Conservation (phyloP, 2,888 invertebrate species). For the Rhagonycha fulva region DNA sequence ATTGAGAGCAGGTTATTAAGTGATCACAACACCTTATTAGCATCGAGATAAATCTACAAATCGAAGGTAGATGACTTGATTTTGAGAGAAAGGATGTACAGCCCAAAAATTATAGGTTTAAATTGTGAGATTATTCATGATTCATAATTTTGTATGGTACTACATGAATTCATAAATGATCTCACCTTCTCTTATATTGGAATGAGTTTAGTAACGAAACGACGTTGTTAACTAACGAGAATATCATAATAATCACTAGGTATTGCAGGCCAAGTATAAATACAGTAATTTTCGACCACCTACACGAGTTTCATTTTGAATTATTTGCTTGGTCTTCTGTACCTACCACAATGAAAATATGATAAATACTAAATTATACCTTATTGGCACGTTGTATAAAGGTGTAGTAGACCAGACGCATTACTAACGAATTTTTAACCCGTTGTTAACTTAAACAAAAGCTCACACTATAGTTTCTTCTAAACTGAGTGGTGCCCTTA, state of each 20-base stretch:
- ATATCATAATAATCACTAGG: constrained; percentile 34
- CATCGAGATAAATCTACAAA: constrained; percentile 44
- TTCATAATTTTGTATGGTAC: neutral
- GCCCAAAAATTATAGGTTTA: constrained; percentile 29
- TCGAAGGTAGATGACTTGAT: constrained; percentile 48
- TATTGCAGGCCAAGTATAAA: constrained; percentile 11
- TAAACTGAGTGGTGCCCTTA: constrained; percentile 19
- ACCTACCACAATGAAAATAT: constrained; percentile 46
- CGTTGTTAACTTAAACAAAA: constrained; percentile 31
- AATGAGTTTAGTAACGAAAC: constrained; percentile 22
- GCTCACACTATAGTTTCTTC: constrained; percentile 9
- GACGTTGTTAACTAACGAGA: constrained; percentile 35
- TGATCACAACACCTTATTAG: constrained; percentile 46
- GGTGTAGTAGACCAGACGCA: constrained; percentile 44
- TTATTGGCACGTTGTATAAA: constrained; percentile 41
- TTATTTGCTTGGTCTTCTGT: constrained; percentile 35
- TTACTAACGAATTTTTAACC: constrained; percentile 28
- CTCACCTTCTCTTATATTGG: constrained; percentile 15
- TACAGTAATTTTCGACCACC: constrained; percentile 12
- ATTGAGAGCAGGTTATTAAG: constrained; percentile 38
- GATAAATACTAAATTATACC: constrained; percentile 42
- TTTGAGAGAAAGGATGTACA: constrained; percentile 38
- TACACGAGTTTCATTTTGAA: constrained; percentile 3
- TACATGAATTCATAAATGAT: constrained; percentile 3
- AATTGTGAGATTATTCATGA: neutral